Evolutionary conservation across 2,797 vertebrate species (phyloP), one percentile per base, ranked within the genome.

Genomic region (Sebastiscus tertius): DNA sequence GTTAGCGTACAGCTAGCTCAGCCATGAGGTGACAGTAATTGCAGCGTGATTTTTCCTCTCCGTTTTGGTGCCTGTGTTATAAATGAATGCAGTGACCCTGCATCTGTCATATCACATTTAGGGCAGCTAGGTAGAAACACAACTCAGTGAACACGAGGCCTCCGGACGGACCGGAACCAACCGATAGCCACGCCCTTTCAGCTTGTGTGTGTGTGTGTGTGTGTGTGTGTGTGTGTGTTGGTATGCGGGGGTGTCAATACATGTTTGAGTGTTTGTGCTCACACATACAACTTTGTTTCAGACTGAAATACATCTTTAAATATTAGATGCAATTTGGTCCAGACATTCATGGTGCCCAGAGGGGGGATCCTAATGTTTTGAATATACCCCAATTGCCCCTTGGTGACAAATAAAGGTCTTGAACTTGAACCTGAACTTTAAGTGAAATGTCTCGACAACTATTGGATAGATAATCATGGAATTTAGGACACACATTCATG

Each of bases 41-140:
- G 82, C 31, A 46, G 46, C 72, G 79, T 72, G 65, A 75, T 58
- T 81, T 84, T 85, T 73, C 58, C 16, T 79, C 59, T 61, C 14
- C 16, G 75, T 81, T 61, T 81, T 36, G 31, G 42, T 80, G 80
- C 64, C 79, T 82, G 56, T 77, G 80, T 92, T 80, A 64, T 85
- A 85, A 90, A 89, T 68, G 54, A 77, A 86, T 54, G 36, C 78
- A 84, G 65, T 89, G 90, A 89, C 87, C 86, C 83, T 67, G 61
- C 46, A 84, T 85, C 83, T 85, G 84, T 89, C 91, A 87, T 64
- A 54, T 89, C 75, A 60, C 72, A 92, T 92, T 89, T 86, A 70
- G 58, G 84, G 65, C 52, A 80, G 56, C 61, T 46, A 69, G 62
- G 70, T 71, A 66, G 58, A 79, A 65, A 73, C 34, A 61, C 55